Conservation (phyloP, 2,888 invertebrate species). For the Parasteatoda lunata region DNA sequence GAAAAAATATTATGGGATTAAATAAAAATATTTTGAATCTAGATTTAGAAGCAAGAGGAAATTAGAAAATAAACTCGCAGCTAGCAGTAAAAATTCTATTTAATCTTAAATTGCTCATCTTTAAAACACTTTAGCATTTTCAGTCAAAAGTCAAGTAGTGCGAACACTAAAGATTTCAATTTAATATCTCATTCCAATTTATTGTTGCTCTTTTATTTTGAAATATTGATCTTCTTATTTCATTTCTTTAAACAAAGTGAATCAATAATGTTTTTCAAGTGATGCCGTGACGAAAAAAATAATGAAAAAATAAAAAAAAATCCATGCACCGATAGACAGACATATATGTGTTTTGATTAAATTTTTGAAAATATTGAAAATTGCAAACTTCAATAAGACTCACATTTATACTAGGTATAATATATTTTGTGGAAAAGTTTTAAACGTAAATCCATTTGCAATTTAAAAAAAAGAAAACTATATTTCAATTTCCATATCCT, state of each 20-base stretch:
- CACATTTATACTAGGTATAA: constrained; percentile 20
- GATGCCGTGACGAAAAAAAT: constrained; percentile 5
- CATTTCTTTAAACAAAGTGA: constrained; percentile 4
- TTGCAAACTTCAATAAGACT: constrained; percentile 9
- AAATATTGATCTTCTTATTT: constrained; percentile 30
- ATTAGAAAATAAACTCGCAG: too few species aligned
- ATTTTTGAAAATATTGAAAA: constrained; percentile 54
- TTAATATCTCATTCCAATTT: constrained; percentile 35
- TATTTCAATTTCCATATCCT: constrained; percentile 9
- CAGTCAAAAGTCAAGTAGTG: not conserved
- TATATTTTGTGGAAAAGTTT: constrained; percentile 9
- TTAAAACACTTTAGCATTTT: too few species aligned
- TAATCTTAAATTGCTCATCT: too few species aligned
- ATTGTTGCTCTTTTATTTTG: constrained; percentile 41
- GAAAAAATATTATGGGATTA: too few species aligned
- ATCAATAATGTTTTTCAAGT: constrained; percentile 42
- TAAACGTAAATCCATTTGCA: constrained; percentile 47
- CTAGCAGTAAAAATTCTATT: too few species aligned
- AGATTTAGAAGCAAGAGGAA: too few species aligned
- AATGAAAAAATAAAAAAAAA: not conserved
- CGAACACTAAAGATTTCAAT: constrained; percentile 41
- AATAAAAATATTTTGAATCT: too few species aligned
- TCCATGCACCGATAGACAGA: not conserved
- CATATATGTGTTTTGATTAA: constrained; percentile 55
- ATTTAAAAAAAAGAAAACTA: constrained; percentile 49